phyloP scores from a whole-genome alignment of 2,797 vertebrate species.

The Clarias fuscus region DNA sequence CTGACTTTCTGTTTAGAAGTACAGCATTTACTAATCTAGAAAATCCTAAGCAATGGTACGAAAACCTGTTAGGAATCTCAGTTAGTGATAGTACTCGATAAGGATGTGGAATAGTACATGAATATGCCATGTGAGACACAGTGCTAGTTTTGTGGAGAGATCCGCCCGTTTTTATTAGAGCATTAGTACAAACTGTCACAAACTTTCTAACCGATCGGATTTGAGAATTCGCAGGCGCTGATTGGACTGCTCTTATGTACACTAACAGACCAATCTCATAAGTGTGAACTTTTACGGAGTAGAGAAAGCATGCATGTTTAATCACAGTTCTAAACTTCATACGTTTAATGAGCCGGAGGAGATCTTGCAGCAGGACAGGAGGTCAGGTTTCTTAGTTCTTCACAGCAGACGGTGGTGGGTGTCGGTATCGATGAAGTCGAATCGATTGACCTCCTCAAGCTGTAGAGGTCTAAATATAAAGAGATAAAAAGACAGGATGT shows the following conservation, averaged over 20 bases:
- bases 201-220: too few relatives aligned
- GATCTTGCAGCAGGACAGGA: not conserved
- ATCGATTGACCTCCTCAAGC: not conserved
- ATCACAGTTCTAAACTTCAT: not conserved
- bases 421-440: not conserved
- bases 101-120: not conserved
- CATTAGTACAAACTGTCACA: too few relatives aligned
- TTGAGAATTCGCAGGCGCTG: too few relatives aligned
- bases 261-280: not conserved
- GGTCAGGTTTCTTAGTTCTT: not conserved
- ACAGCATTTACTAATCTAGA: not conserved
- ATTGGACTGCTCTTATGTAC: too few relatives aligned
- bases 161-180: too few relatives aligned
- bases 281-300: not conserved
- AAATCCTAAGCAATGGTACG: not conserved
- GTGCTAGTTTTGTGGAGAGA: not conserved
- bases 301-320: not conserved
- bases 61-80: not conserved
- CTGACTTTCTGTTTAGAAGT: not conserved
- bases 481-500: not conserved
- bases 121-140: not conserved
- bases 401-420: not conserved
- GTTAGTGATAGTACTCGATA: not conserved
- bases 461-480: constrained; percentile 4
- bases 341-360: not conserved